Percentiles rank a stretch among this genome's conserved stretches.
phyloP scores from a whole-genome alignment of 2,113 vertebrate genomes.

The Mohoua ochrocephala region DNA sequence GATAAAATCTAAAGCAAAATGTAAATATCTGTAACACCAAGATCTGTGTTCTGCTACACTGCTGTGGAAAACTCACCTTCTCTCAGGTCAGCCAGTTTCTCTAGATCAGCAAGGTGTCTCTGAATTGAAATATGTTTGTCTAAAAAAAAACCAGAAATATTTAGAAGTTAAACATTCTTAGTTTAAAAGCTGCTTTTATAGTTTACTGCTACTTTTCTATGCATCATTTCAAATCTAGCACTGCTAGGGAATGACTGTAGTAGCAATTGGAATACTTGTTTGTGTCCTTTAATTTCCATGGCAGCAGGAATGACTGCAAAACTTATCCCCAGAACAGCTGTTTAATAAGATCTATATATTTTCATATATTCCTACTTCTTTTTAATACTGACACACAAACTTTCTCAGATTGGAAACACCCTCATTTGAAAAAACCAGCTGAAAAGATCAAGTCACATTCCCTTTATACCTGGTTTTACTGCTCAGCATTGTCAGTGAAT shows the following conservation, averaged over 20 bases:
- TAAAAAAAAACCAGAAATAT: slow-evolving; percentile 55
- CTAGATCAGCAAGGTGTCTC: slow-evolving; percentile 82
- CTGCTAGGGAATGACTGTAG: neutral
- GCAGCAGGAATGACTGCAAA: neutral
- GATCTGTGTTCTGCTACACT: slow-evolving; percentile 29
- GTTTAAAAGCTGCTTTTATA: neutral
- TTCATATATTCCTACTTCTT: neutral
- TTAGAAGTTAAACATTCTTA: neutral
- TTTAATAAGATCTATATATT: neutral
- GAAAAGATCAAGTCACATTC: neutral
- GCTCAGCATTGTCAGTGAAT: neutral
- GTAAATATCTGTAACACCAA: slow-evolving; percentile 43
- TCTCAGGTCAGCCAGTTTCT: slow-evolving; percentile 81
- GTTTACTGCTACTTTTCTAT: neutral
- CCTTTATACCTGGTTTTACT: neutral
- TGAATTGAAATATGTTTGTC: slow-evolving; percentile 94
- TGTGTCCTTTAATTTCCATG: neutral
- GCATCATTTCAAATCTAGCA: neutral
- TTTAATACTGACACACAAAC: neutral
- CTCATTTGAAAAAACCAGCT: neutral
- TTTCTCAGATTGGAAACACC: neutral
- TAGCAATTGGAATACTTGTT: neutral
- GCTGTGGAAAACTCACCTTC: slow-evolving; percentile 70
- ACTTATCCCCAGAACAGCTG: neutral
- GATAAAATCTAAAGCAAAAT: neutral